phyloP scores from a whole-genome alignment of 2,888 invertebrate species.

The Deilephila elpenor region DNA sequence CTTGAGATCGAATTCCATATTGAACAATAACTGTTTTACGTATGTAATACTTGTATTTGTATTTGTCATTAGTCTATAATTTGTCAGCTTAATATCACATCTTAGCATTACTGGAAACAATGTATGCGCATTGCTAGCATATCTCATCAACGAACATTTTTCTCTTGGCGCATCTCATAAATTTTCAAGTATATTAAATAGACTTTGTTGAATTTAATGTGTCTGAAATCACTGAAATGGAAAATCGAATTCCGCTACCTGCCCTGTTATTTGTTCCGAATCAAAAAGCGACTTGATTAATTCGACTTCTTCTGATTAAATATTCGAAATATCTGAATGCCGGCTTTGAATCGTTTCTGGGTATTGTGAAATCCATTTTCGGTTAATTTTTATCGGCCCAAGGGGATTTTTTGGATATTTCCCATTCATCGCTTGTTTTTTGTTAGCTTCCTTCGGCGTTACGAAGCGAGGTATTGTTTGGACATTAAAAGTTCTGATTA shows the following conservation, averaged over 20 bases:
- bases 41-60: no score
- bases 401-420: slow-evolving; percentile 41
- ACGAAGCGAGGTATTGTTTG: slow-evolving; percentile 3
- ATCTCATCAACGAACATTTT: not conserved
- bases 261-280: slow-evolving; percentile 53
- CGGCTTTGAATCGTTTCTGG: slow-evolving; percentile 48
- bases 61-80: no score
- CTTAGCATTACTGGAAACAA: not conserved
- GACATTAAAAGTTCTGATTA: not conserved
- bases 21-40: no score
- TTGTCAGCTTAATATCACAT: no score
- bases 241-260: slow-evolving; percentile 55
- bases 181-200: slow-evolving; percentile 39
- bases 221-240: slow-evolving; percentile 50
- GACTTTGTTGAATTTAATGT: slow-evolving; percentile 40
- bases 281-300: slow-evolving; percentile 57
- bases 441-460: not conserved
- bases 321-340: slow-evolving; percentile 52
- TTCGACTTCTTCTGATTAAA: slow-evolving; percentile 56
- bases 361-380: slow-evolving; percentile 50
- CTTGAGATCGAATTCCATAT: no score
- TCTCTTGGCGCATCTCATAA: slow-evolving; percentile 32
- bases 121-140: not conserved
- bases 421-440: slow-evolving; percentile 29
- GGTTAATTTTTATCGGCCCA: slow-evolving; percentile 36